Evolutionary conservation across 2,113 vertebrate genomes (phyloP).

Genomic region (Phalacrocorax brasilianus): DNA sequence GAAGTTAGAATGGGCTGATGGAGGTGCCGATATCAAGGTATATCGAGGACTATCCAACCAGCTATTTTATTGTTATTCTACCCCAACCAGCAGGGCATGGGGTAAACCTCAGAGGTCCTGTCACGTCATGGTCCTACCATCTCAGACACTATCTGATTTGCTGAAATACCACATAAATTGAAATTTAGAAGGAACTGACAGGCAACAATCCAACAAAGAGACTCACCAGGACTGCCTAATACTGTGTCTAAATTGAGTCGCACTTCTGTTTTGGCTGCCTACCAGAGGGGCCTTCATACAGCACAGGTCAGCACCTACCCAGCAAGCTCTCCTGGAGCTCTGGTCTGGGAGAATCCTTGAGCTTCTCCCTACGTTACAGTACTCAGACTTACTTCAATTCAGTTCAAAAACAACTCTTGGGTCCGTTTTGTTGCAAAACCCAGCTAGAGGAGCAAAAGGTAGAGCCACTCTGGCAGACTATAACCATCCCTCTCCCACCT

Average conservation of each 20-base stretch:
- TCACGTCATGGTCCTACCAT: neutral
- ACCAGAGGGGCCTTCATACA: neutral
- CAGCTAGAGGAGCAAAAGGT: neutral
- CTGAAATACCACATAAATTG: neutral
- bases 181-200: neutral
- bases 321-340: neutral
- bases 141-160: neutral
- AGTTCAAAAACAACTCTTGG: neutral
- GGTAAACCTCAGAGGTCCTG: neutral
- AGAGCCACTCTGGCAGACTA: neutral
- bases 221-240: neutral
- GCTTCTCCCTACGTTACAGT: neutral
- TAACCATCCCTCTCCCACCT: neutral
- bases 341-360: neutral
- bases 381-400: neutral
- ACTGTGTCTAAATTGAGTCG: no score
- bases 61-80: neutral
- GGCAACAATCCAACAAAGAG: neutral
- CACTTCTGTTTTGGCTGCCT: neutral
- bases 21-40: neutral
- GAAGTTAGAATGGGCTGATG: neutral
- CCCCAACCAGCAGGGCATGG: neutral
- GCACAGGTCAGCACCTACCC: neutral
- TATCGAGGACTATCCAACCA: neutral
- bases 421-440: neutral